Conservation (phyloP, 2,113 vertebrate genomes). For the Sigmodon hispidus region DNA sequence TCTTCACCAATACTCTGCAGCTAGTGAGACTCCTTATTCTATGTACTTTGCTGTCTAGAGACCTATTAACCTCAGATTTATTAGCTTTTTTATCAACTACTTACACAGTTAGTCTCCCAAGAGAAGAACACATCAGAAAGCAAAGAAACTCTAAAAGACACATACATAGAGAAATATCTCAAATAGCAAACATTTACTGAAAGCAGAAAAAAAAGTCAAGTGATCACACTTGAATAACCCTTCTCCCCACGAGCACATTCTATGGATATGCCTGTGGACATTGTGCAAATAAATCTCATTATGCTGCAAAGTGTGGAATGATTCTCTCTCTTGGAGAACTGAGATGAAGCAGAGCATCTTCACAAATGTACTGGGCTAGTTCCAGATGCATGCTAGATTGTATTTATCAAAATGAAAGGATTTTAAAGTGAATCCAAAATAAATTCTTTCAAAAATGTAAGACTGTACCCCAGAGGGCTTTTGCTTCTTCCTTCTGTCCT, state of each 20-base stretch:
- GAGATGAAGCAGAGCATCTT: conserved; percentile 63
- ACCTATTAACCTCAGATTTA: conserved; percentile 87
- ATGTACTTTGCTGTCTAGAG: conserved; percentile 85
- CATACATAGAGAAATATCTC: conserved; percentile 71
- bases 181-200: conserved; percentile 73
- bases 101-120: conserved; percentile 84
- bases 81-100: conserved; percentile 86
- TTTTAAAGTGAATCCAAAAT: conserved; percentile 74
- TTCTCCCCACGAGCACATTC: conserved; percentile 62
- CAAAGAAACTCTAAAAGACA: conserved; percentile 81
- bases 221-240: conserved; percentile 68
- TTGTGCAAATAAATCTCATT: conserved; percentile 76
- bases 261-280: conserved; percentile 60
- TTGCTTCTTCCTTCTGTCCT: conserved; percentile 44
- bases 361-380: conserved; percentile 71
- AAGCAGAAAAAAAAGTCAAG: conserved; percentile 65
- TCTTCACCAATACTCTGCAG: conserved; percentile 79
- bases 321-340: conserved; percentile 65
- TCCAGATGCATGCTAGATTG: conserved; percentile 72
- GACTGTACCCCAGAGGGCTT: conserved; percentile 63
- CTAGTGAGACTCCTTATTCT: conserved; percentile 82
- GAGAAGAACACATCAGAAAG: conserved; percentile 80
- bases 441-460: conserved; percentile 48
- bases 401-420: conserved; percentile 76
- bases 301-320: conserved; percentile 60